Percentiles rank a stretch among this genome's conserved stretches.
phyloP scores from a whole-genome alignment of 2,797 vertebrate species.

The Gallinago nigripennis region DNA sequence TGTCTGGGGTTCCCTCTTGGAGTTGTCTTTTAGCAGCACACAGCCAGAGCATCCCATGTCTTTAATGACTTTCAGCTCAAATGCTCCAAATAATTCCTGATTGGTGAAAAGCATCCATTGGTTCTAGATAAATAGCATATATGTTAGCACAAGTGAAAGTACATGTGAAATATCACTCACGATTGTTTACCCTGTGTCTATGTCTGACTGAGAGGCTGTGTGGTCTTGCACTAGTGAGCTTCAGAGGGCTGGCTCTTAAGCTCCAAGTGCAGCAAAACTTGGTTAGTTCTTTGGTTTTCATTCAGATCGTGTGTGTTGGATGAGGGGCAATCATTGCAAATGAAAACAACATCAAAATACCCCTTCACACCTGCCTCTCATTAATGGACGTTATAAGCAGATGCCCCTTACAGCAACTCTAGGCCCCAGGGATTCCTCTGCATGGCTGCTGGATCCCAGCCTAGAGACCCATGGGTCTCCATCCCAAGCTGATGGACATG shows the following conservation, averaged over 20 bases:
- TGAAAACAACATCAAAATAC: background rate
- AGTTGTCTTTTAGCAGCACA: background rate
- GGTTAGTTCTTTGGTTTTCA: background rate
- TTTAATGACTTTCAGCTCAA: background rate
- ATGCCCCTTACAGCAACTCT: rapidly evolving
- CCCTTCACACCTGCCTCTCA: background rate
- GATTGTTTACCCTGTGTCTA: background rate
- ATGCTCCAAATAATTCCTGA: background rate
- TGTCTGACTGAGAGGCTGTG: background rate
- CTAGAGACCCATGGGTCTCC: background rate
- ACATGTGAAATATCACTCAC: background rate
- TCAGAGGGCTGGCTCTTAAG: background rate
- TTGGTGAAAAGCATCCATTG: background rate
- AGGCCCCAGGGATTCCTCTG: background rate
- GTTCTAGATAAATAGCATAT: background rate
- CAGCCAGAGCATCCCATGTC: background rate
- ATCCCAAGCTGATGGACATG: too few species aligned
- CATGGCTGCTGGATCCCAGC: background rate
- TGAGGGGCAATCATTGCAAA: background rate
- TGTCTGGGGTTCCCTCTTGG: background rate
- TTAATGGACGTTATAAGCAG: background rate
- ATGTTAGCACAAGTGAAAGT: background rate
- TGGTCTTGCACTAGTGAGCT: background rate
- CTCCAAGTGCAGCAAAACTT: background rate
- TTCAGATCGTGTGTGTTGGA: background rate